Percentiles rank a stretch among this genome's conserved stretches.
Evolutionary conservation across 2,888 invertebrate genomes (phyloP).

Genomic region (Cerceris rybyensis): DNA sequence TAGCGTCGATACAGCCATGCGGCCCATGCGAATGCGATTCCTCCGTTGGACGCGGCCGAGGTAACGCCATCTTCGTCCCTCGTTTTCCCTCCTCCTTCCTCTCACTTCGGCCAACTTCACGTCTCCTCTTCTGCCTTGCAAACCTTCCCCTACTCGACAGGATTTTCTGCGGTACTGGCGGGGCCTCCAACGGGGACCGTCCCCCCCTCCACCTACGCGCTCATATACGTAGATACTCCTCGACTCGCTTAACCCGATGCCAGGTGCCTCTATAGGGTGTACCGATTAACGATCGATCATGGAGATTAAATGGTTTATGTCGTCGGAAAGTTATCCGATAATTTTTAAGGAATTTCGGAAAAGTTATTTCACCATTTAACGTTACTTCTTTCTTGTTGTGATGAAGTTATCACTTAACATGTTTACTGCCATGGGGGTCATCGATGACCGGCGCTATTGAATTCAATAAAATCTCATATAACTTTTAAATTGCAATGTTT

Average conservation of each 20-base stretch:
- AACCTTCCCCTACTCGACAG: slow-evolving; percentile 28
- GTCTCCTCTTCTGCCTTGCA: slow-evolving; percentile 14
- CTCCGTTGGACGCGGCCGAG: slow-evolving; percentile 44
- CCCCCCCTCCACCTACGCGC: slow-evolving; percentile 57
- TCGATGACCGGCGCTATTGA: too few species aligned
- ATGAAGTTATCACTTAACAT: too few species aligned
- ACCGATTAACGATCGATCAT: slow-evolving; percentile 39
- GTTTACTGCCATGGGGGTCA: too few species aligned
- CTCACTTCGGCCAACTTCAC: background rate
- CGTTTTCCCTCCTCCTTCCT: slow-evolving; percentile 6
- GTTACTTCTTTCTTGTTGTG: too few species aligned
- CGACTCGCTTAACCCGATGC: slow-evolving; percentile 51
- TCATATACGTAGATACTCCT: slow-evolving; percentile 47
- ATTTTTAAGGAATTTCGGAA: background rate
- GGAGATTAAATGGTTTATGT: slow-evolving; percentile 14
- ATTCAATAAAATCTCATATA: too few species aligned
- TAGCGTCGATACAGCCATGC: slow-evolving; percentile 43
- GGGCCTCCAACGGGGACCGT: slow-evolving; percentile 44
- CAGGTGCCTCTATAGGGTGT: slow-evolving; percentile 59
- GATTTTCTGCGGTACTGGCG: slow-evolving; percentile 34
- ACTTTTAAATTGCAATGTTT: too few species aligned
- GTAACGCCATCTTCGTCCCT: slow-evolving; percentile 37
- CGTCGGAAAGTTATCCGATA: background rate
- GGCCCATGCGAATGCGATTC: slow-evolving; percentile 50
- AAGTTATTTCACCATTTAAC: too few species aligned